These are phyloP conservation scores for Euplagia quadripunctaria DNA, from an alignment of 2,888 invertebrate genomes.

Conservation along the genomic window DNA sequence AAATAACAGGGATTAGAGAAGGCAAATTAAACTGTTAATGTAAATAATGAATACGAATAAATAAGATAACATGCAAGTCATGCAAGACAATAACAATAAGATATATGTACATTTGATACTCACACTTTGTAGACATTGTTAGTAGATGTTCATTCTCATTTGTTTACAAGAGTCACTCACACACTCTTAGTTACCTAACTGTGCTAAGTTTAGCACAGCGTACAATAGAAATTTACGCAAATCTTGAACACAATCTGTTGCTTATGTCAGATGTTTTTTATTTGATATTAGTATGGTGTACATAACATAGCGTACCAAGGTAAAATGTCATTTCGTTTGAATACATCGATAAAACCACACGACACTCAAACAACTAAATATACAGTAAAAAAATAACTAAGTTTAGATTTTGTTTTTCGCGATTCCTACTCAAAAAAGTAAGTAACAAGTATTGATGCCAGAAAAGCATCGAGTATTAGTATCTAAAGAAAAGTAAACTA, in stretches of 20 bases:
- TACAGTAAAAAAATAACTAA: too few relatives aligned
- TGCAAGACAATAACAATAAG: conserved; percentile 27
- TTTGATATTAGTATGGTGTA: too few relatives aligned
- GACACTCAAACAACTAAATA: too few relatives aligned
- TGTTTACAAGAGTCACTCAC: conserved; percentile 31
- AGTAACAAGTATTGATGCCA: too few relatives aligned
- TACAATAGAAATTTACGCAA: conserved; percentile 13
- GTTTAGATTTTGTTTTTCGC: too few relatives aligned
- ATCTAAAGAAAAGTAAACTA: too few relatives aligned
- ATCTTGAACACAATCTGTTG: not conserved
- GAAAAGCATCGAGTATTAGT: too few relatives aligned
- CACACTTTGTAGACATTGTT: conserved; percentile 48
- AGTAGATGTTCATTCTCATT: conserved; percentile 45
- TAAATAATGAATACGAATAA: conserved; percentile 17
- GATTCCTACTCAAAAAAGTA: too few relatives aligned
- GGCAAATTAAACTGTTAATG: conserved; percentile 24
- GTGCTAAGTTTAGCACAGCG: conserved; percentile 11
- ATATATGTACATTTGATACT: conserved; percentile 31
- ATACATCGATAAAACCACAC: too few relatives aligned
- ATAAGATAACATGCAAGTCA: conserved; percentile 22
- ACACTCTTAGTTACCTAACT: conserved; percentile 10
- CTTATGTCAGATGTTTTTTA: too few relatives aligned
- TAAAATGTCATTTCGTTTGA: too few relatives aligned
- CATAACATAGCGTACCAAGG: too few relatives aligned
- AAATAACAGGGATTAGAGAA: conserved; percentile 65